A percentile compares a stretch with the other conserved stretches of the same genome.
phyloP scores from a whole-genome alignment of 2,888 invertebrate genomes.

The Catocala nupta region DNA sequence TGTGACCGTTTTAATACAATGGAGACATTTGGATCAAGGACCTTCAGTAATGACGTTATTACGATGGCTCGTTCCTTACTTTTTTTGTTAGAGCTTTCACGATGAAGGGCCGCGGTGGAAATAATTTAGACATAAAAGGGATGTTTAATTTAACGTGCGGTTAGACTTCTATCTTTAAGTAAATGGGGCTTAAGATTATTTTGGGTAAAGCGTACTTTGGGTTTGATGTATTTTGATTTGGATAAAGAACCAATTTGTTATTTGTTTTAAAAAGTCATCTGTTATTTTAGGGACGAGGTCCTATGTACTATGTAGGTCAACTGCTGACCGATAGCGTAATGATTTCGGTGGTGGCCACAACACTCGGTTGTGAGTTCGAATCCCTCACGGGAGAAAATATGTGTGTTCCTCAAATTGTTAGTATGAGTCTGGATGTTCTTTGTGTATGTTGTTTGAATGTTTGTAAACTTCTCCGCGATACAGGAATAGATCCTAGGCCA shows the following conservation, averaged over 20 bases:
- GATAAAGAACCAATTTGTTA: neutral
- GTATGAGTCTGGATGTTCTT: no score
- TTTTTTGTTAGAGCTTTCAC: constrained; percentile 40
- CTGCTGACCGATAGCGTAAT: no score
- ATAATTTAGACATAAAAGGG: constrained; percentile 41
- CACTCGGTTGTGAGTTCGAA: no score
- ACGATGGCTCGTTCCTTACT: constrained; percentile 41
- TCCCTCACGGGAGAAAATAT: no score
- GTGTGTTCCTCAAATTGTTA: no score
- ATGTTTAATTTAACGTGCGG: constrained; percentile 42
- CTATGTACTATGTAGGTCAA: no score
- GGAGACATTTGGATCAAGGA: constrained; percentile 58
- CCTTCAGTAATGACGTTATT: constrained; percentile 55
- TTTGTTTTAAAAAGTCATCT: no score
- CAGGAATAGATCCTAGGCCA: no score
- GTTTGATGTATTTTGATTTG: constrained; percentile 1
- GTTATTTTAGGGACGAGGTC: no score
- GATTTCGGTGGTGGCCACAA: no score
- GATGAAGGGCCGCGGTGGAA: constrained; percentile 34
- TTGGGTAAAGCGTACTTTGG: neutral
- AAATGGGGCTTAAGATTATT: constrained; percentile 23
- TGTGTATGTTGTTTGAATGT: no score
- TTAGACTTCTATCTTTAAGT: constrained; percentile 22
- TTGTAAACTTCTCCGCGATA: no score
- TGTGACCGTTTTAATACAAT: constrained; percentile 64